A percentile compares a stretch with the other conserved stretches of the same genome.
Evolutionary conservation across 2,888 invertebrate species (phyloP).

Genomic region (Pedicia rivosa): DNA sequence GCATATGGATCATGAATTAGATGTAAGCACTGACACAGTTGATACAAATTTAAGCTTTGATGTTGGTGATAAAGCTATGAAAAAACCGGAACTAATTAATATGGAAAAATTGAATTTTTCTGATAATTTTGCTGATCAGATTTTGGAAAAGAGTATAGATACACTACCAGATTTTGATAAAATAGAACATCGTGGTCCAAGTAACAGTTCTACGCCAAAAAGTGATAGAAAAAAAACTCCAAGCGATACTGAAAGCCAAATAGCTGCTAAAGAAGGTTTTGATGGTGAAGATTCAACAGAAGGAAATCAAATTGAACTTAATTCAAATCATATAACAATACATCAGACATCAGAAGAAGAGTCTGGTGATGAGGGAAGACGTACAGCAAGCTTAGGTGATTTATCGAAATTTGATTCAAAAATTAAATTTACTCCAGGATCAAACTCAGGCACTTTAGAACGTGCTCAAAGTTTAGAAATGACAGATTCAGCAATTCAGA

Average conservation of each 20-base stretch:
- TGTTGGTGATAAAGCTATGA: neutral
- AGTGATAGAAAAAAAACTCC: conserved; percentile 23
- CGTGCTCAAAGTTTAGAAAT: conserved; percentile 68
- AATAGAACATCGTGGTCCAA: neutral
- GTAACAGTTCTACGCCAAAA: conserved; percentile 37
- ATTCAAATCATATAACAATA: conserved; percentile 56
- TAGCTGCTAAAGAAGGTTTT: neutral
- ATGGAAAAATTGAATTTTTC: conserved; percentile 14
- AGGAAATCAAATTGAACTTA: conserved; percentile 52
- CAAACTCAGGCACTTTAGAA: conserved; percentile 40
- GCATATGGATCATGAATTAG: conserved; percentile 5
- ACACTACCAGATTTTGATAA: neutral
- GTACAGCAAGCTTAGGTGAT: conserved; percentile 66
- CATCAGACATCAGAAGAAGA: conserved; percentile 35
- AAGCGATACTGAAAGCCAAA: conserved; percentile 4
- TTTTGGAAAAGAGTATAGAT: conserved; percentile 25
- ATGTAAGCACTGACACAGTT: conserved; percentile 8
- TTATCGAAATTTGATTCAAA: conserved; percentile 48
- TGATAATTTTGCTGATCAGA: conserved; percentile 21
- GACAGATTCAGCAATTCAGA: conserved; percentile 33
- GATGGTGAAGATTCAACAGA: conserved; percentile 34
- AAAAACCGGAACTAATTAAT: neutral
- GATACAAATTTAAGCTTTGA: conserved; percentile 8
- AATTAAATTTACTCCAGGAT: conserved; percentile 16
- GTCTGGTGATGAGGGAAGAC: conserved; percentile 45